phyloP scores from a whole-genome alignment of 2,797 vertebrate species.

The Microhierax caerulescens region DNA sequence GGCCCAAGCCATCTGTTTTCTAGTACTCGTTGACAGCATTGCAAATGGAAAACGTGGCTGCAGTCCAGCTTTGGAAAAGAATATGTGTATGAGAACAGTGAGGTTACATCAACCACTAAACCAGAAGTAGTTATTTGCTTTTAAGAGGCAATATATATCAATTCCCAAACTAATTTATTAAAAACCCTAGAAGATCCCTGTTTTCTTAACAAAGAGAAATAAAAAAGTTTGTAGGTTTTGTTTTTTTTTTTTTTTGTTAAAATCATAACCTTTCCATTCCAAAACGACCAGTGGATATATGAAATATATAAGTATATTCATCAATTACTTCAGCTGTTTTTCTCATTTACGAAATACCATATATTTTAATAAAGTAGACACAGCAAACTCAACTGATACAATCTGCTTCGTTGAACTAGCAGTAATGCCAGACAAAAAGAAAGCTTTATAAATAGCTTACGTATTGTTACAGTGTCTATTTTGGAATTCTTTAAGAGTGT shows the following conservation, averaged over 20 bases:
- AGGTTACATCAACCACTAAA: not conserved
- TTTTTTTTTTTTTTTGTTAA: not conserved
- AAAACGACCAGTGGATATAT: not conserved
- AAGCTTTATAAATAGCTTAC: not conserved
- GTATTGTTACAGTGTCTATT: accelerated
- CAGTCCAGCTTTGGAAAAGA: conserved; percentile 88
- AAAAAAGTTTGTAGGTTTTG: not conserved
- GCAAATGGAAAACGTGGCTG: conserved; percentile 97
- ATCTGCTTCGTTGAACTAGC: not conserved
- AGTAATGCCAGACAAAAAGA: not conserved
- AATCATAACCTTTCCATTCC: not conserved
- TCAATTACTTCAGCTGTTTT: not conserved
- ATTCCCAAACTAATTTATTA: not conserved
- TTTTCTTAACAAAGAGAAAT: not conserved
- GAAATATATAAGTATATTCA: not conserved
- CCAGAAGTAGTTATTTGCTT: not conserved
- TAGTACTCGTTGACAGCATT: conserved; percentile 94
- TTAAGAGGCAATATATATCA: not conserved
- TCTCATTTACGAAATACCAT: not conserved
- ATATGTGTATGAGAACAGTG: not conserved
- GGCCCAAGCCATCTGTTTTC: conserved; percentile 99
- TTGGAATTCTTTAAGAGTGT: not conserved
- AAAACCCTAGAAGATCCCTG: not conserved
- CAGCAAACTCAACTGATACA: not conserved
- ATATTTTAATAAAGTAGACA: not conserved